Conservation (phyloP, 2,888 invertebrate genomes). For the Erebia ligea region DNA sequence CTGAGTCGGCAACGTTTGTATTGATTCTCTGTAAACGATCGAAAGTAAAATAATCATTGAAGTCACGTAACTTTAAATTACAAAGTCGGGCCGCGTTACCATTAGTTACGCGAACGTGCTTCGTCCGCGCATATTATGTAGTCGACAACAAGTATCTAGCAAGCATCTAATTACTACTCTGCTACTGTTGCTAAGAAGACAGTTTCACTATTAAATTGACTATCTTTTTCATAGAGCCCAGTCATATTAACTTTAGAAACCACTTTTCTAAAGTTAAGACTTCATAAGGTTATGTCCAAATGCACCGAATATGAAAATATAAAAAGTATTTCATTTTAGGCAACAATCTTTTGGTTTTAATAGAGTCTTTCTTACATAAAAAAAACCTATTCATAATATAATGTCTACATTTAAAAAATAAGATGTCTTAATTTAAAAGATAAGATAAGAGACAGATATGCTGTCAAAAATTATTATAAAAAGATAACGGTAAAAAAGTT, state of each 20-base stretch:
- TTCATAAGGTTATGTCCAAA: too few relatives aligned
- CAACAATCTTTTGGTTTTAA: too few relatives aligned
- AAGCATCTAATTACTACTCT: slow-evolving; percentile 17
- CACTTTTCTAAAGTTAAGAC: too few relatives aligned
- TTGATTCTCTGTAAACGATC: slow-evolving; percentile 43
- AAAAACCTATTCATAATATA: too few relatives aligned
- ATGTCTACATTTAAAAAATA: too few relatives aligned
- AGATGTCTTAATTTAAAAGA: too few relatives aligned
- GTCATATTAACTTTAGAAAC: too few relatives aligned
- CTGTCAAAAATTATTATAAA: neutral
- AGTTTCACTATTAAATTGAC: neutral
- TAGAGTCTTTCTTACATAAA: too few relatives aligned
- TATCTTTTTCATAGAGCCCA: neutral
- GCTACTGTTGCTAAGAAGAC: slow-evolving; percentile 6
- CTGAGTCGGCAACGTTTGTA: neutral
- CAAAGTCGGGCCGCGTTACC: slow-evolving; percentile 59
- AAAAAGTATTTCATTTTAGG: too few relatives aligned
- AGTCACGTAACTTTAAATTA: slow-evolving; percentile 66
- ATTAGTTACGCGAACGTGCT: slow-evolving; percentile 55
- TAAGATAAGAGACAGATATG: too few relatives aligned
- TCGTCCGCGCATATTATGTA: slow-evolving; percentile 32
- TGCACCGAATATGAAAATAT: too few relatives aligned
- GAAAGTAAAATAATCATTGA: slow-evolving; percentile 61
- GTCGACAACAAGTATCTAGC: slow-evolving; percentile 11
- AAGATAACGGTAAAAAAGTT: neutral